Evolutionary conservation across 2,113 vertebrate genomes (phyloP).

Genomic region (Morone saxatilis): DNA sequence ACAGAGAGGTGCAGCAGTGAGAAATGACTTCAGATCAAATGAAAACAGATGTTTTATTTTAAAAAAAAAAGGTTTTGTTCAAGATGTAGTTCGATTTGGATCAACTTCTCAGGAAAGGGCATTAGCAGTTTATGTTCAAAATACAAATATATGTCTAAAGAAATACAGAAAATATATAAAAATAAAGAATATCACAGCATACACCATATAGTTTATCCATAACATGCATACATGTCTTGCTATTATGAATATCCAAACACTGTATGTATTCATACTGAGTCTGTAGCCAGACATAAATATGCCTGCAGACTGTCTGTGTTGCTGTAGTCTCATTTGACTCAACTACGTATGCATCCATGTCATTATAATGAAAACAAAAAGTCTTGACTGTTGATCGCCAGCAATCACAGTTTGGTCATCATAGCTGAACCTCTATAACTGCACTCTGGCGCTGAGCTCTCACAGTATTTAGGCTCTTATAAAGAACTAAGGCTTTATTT

Average conservation of each 20-base stretch:
- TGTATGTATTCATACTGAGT: slow-evolving; percentile 51
- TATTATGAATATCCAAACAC: slow-evolving; percentile 43
- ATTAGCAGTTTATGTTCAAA: slow-evolving; percentile 66
- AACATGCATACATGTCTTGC: slow-evolving; percentile 41
- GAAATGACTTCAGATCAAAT: slow-evolving; percentile 44
- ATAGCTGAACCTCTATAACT: slow-evolving; percentile 7
- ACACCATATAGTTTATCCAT: slow-evolving; percentile 43
- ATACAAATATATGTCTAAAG: slow-evolving; percentile 29
- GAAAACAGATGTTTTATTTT: slow-evolving; percentile 1
- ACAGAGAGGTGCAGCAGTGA: slow-evolving; percentile 10
- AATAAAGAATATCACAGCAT: slow-evolving; percentile 27
- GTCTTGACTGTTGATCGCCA: slow-evolving; percentile 9
- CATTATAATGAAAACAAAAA: slow-evolving; percentile 18
- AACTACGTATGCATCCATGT: slow-evolving; percentile 32
- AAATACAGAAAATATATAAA: background rate
- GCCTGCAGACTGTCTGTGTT: slow-evolving; percentile 37
- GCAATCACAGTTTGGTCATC: background rate
- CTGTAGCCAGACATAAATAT: slow-evolving; percentile 40
- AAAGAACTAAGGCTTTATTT: slow-evolving; percentile 9
- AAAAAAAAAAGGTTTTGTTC: slow-evolving; percentile 10
- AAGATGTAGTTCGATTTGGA: slow-evolving; percentile 60
- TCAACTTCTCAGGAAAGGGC: slow-evolving; percentile 83
- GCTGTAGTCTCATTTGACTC: slow-evolving; percentile 34
- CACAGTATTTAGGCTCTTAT: slow-evolving; percentile 7
- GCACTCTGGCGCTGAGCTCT: background rate